Evolutionary conservation across 2,888 invertebrate species (phyloP).

Genomic region (Quadroppia sp.): DNA sequence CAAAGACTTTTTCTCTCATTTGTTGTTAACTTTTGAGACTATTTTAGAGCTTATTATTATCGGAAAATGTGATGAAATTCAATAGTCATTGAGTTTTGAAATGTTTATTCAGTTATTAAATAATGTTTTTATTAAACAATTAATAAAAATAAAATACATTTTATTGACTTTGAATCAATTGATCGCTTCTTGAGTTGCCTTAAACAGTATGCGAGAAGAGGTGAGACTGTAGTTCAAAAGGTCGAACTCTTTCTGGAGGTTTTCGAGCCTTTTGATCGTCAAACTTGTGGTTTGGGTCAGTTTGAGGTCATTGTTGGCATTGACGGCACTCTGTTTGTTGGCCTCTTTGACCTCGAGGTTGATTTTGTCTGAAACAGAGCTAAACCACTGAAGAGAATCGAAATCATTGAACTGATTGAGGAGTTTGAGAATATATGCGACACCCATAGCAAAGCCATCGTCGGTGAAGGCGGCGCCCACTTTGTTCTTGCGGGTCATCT

Average conservation of each 20-base stretch:
- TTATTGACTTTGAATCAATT: not conserved
- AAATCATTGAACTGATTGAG: constrained; percentile 79
- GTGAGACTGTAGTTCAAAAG: constrained; percentile 83
- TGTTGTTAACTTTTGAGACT: no score
- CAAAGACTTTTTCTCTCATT: no score
- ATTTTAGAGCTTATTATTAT: no score
- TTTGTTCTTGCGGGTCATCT: constrained; percentile 83
- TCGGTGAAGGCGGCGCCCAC: constrained; percentile 87
- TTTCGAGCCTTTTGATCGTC: constrained; percentile 75
- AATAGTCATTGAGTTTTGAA: not conserved
- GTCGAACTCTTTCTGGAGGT: constrained; percentile 72
- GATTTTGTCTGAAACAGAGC: constrained; percentile 39
- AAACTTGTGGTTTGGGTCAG: constrained; percentile 86
- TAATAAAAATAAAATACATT: constrained; percentile 7
- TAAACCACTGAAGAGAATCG: constrained; percentile 91
- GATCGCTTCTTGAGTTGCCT: not conserved
- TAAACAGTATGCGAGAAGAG: constrained; percentile 90
- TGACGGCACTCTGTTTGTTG: constrained; percentile 14
- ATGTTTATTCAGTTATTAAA: not conserved
- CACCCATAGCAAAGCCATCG: constrained; percentile 95
- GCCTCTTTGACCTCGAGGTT: constrained; percentile 37
- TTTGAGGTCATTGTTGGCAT: constrained; percentile 59
- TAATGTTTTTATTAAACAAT: not conserved
- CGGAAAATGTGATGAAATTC: no score
- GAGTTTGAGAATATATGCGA: constrained; percentile 85